Conservation (phyloP, 2,888 invertebrate genomes). For the Aphodius sticticus region DNA sequence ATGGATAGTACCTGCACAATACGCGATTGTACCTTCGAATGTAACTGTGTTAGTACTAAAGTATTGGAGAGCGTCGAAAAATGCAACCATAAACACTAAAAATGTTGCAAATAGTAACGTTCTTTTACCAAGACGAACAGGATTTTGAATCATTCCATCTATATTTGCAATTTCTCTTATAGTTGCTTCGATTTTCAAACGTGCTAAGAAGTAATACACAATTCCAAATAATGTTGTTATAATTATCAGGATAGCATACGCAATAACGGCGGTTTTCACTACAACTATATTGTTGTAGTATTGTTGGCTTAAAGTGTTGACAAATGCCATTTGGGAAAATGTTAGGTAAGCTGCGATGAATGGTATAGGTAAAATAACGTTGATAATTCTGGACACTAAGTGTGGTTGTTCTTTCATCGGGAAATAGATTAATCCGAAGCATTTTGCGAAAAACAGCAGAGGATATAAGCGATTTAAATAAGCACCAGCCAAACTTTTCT, state of each 20-base stretch:
- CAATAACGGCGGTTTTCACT: background rate
- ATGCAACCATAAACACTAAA: background rate
- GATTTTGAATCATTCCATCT: background rate
- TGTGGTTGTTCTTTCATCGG: background rate
- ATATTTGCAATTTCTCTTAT: background rate
- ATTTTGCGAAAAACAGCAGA: background rate
- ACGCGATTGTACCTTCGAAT: too few species aligned
- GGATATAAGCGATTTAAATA: background rate
- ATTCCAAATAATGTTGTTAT: background rate
- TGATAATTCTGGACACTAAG: background rate
- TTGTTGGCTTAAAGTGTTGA: background rate
- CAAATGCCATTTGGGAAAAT: background rate
- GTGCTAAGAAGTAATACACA: conserved; percentile 1
- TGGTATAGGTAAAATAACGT: background rate
- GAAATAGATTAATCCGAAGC: background rate
- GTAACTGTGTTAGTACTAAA: too few species aligned
- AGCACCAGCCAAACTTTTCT: background rate
- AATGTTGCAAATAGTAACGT: background rate
- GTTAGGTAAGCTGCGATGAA: background rate
- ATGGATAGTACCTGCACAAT: too few species aligned
- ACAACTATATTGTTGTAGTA: background rate
- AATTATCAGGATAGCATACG: background rate
- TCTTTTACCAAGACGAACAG: background rate
- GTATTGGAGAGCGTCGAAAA: background rate
- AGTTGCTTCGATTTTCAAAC: background rate